A percentile compares a stretch with the other conserved stretches of the same genome.
These are phyloP conservation scores for Barbus barbus DNA, from an alignment of 2,113 vertebrate genomes.

Conservation along the genomic window DNA sequence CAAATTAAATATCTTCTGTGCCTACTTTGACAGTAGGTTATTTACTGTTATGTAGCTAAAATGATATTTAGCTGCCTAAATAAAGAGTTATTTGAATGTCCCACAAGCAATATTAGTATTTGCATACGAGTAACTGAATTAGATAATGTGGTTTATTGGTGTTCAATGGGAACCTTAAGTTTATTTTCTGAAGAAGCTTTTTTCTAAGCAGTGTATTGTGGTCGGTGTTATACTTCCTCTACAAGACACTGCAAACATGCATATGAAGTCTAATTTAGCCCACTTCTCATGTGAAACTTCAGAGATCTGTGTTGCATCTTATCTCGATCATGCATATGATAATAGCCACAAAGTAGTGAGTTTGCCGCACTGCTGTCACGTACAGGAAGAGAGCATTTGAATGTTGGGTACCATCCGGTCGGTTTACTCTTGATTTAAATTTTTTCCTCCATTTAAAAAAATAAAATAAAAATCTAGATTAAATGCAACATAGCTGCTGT, in stretches of 20 bases:
- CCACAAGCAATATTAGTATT: neutral
- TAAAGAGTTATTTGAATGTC: neutral
- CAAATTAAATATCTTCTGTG: neutral
- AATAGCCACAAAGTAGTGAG: neutral
- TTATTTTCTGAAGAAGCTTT: neutral
- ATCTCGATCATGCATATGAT: constrained; percentile 16
- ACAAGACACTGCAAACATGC: constrained; percentile 1
- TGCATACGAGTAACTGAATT: neutral
- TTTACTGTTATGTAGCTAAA: neutral
- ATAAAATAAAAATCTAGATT: neutral
- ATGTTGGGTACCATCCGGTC: neutral
- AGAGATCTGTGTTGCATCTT: neutral
- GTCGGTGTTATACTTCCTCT: neutral
- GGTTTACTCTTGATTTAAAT: neutral
- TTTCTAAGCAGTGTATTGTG: neutral
- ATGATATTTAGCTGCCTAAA: neutral
- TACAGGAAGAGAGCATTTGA: neutral
- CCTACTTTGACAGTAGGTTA: neutral
- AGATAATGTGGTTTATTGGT: neutral
- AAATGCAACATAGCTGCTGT: neutral
- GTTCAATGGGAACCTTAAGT: neutral
- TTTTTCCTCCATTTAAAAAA: neutral
- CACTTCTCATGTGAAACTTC: constrained; percentile 14
- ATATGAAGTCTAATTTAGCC: neutral
- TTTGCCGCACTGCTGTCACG: neutral